A percentile compares a stretch with the other conserved stretches of the same genome.
Evolutionary conservation across 2,113 vertebrate species (phyloP).

Genomic region (Pogona vitticeps): DNA sequence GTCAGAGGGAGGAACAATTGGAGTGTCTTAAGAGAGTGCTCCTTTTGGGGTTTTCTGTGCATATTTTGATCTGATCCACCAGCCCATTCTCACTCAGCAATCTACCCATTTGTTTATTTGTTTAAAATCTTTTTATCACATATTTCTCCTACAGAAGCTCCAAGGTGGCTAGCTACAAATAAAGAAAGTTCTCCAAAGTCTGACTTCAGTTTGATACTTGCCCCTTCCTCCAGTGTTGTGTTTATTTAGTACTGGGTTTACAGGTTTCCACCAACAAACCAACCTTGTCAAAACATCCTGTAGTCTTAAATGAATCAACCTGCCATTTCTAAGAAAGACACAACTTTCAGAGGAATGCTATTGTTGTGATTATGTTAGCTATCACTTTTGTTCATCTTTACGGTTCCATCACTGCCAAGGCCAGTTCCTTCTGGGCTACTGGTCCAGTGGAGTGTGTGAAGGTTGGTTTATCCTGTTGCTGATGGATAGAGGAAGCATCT

Average conservation of each 20-base stretch:
- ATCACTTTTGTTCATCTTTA: not conserved
- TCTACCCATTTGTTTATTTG: not conserved
- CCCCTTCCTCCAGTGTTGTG: not conserved
- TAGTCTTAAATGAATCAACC: not conserved
- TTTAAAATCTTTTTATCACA: not conserved
- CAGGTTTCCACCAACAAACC: not conserved
- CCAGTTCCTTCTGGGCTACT: too few species aligned
- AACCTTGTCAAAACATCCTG: not conserved
- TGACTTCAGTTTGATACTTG: not conserved
- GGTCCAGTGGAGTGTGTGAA: not conserved
- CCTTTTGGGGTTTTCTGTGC: not conserved
- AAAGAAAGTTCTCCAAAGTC: too few species aligned
- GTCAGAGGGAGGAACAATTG: not conserved
- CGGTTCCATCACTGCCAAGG: not conserved
- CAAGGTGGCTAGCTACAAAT: too few species aligned
- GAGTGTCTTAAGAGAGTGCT: not conserved
- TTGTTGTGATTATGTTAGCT: not conserved
- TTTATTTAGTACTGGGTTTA: not conserved
- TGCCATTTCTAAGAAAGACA: not conserved
- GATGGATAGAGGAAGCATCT: not conserved
- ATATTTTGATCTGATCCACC: not conserved
- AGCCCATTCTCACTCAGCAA: not conserved
- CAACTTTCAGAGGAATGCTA: not conserved
- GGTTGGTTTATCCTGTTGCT: not conserved
- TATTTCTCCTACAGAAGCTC: not conserved